Evolutionary conservation across 1,140 invertebrate species (phyloP).

Genomic region (Anthonomus grandis): DNA sequence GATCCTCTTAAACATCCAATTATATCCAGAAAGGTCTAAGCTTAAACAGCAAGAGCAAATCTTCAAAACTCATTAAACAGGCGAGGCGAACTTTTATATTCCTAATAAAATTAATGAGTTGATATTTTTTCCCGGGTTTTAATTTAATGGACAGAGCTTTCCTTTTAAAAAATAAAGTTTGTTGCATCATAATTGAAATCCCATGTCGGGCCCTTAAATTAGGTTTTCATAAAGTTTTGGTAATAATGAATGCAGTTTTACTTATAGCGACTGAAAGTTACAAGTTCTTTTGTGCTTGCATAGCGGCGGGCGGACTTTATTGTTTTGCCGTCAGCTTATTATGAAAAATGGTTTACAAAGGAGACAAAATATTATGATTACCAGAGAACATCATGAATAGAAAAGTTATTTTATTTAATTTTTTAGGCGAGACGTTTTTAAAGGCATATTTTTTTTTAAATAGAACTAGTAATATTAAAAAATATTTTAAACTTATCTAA

Average conservation of each 20-base stretch:
- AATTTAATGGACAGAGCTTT: constrained; percentile 12
- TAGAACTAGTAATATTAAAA: no score
- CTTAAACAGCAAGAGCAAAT: constrained; percentile 6
- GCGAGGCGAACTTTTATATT: constrained; percentile 9
- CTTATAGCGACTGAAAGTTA: no score
- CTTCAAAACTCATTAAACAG: constrained; percentile 10
- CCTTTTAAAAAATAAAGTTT: constrained; percentile 8
- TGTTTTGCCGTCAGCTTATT: no score
- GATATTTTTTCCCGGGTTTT: constrained; percentile 9
- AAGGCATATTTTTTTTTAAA: no score
- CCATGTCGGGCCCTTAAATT: constrained; percentile 6
- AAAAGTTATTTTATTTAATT: no score
- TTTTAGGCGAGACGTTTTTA: no score
- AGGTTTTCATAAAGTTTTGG: not conserved
- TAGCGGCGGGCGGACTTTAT: no score
- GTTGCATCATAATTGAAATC: constrained; percentile 9
- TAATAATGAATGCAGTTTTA: constrained; percentile 4
- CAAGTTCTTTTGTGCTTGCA: no score
- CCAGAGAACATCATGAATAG: no score
- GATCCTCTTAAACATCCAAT: constrained; percentile 6
- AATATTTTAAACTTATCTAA: no score
- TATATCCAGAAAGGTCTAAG: not conserved
- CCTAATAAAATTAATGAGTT: constrained; percentile 14
- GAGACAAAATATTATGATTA: no score
- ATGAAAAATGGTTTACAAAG: no score